Evolutionary conservation across 92 coral and sea anemone genomes (phyloP).

Genomic region (Pocillopora meandrina): DNA sequence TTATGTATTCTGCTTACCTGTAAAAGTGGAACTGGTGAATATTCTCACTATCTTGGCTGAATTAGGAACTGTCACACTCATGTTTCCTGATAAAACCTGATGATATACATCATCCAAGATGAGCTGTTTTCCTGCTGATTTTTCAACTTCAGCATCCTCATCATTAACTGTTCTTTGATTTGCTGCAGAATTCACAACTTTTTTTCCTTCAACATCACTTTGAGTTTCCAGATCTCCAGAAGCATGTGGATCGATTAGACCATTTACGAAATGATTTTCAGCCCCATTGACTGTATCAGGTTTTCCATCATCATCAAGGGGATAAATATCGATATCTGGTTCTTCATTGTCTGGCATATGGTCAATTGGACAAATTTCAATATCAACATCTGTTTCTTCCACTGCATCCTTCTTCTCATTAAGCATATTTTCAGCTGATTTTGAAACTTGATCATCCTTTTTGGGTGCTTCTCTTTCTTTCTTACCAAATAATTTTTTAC

Average conservation of each 20-base stretch:
- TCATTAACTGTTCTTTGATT: not conserved
- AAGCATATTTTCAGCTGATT: slow-evolving; percentile 31
- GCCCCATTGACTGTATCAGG: not conserved
- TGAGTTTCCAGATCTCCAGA: slow-evolving; percentile 6
- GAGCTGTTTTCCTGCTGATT: slow-evolving; percentile 31
- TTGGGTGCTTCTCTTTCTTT: slow-evolving; percentile 37
- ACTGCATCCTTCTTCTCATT: slow-evolving; percentile 15
- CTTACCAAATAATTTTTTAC: slow-evolving; percentile 53
- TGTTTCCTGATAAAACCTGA: slow-evolving; percentile 68
- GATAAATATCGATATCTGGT: slow-evolving; percentile 53
- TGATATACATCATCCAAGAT: slow-evolving; percentile 56
- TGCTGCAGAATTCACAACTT: slow-evolving; percentile 3
- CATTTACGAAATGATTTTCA: not conserved
- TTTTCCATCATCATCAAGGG: slow-evolving; percentile 55
- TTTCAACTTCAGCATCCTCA: not conserved
- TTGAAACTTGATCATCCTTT: slow-evolving; percentile 9
- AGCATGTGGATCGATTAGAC: not conserved
- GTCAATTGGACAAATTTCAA: slow-evolving; percentile 62
- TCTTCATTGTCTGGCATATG: slow-evolving; percentile 33
- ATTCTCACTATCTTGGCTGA: slow-evolving; percentile 65
- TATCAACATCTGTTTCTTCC: slow-evolving; percentile 40
- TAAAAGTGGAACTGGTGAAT: slow-evolving; percentile 78
- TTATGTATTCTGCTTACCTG: slow-evolving; percentile 47
- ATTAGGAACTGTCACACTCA: slow-evolving; percentile 62
- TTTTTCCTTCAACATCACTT: not conserved